Evolutionary conservation across 2,113 vertebrate species (phyloP).

Genomic region (Sinocyclocheilus grahami): DNA sequence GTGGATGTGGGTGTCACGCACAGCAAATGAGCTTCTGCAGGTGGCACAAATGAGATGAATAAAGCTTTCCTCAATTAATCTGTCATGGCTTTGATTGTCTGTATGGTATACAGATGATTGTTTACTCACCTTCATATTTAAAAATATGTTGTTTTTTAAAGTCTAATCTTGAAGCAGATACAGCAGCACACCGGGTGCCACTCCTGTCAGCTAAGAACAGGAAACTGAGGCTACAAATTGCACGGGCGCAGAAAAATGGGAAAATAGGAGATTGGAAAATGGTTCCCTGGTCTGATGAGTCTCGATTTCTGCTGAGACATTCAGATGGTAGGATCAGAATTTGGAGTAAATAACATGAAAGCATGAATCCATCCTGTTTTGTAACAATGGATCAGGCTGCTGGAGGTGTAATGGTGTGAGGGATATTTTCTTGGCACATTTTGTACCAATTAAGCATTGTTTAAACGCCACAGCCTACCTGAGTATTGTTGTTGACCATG

Average conservation of each 20-base stretch:
- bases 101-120: background rate
- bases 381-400: background rate
- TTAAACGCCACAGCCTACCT: background rate
- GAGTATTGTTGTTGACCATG: background rate
- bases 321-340: background rate
- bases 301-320: background rate
- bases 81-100: conserved; percentile 10
- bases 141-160: background rate
- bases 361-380: background rate
- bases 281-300: background rate
- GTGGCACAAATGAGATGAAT: conserved; percentile 13
- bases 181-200: background rate
- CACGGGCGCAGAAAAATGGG: background rate
- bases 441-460: background rate
- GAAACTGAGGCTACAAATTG: background rate
- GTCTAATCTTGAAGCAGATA: background rate
- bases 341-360: background rate
- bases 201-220: background rate
- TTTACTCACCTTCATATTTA: background rate
- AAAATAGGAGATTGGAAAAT: background rate
- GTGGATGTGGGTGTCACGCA: conserved; percentile 44
- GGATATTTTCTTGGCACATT: background rate
- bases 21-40: conserved; percentile 36
- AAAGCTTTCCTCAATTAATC: background rate
- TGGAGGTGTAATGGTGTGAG: background rate